Percentiles rank a stretch among this genome's conserved stretches.
Conservation (phyloP, 92 coral and sea anemone genomes). For the Diadumene lineata region DNA sequence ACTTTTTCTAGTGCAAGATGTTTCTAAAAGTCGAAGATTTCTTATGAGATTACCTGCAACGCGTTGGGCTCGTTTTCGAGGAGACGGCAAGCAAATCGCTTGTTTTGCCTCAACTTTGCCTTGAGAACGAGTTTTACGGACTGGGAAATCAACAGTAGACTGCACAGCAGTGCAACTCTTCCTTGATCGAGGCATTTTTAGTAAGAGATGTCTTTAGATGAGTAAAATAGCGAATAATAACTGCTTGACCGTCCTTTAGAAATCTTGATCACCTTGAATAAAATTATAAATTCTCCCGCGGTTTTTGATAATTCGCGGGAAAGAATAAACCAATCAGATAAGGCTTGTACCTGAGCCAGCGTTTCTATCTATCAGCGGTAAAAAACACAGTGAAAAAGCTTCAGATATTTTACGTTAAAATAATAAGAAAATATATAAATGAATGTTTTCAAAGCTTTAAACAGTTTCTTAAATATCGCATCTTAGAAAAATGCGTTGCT, state of each 20-base stretch:
- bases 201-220: not conserved
- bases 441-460: too few species aligned
- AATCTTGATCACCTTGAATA: slow-evolving; percentile 8
- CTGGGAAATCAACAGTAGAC: slow-evolving; percentile 73
- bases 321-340: slow-evolving; percentile 57
- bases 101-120: slow-evolving; percentile 38
- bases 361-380: slow-evolving; percentile 29
- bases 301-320: slow-evolving; percentile 68
- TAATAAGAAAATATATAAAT: too few species aligned
- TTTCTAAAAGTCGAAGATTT: not conserved
- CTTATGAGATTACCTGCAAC: slow-evolving; percentile 41
- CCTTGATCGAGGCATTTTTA: slow-evolving; percentile 70
- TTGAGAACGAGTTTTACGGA: slow-evolving; percentile 73
- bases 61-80: slow-evolving; percentile 71
- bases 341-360: not conserved
- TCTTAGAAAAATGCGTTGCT: too few species aligned
- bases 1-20: not conserved
- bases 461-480: too few species aligned
- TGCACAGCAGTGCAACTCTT: slow-evolving; percentile 56
- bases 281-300: slow-evolving; percentile 38
- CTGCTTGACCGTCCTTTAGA: not conserved
- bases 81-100: slow-evolving; percentile 32
- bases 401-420: not conserved
- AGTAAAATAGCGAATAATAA: not conserved
- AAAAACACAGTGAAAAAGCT: not conserved